A percentile compares a stretch with the other conserved stretches of the same genome.
Evolutionary conservation across 2,888 invertebrate species (phyloP).

Genomic region (Sesia bembeciformis): DNA sequence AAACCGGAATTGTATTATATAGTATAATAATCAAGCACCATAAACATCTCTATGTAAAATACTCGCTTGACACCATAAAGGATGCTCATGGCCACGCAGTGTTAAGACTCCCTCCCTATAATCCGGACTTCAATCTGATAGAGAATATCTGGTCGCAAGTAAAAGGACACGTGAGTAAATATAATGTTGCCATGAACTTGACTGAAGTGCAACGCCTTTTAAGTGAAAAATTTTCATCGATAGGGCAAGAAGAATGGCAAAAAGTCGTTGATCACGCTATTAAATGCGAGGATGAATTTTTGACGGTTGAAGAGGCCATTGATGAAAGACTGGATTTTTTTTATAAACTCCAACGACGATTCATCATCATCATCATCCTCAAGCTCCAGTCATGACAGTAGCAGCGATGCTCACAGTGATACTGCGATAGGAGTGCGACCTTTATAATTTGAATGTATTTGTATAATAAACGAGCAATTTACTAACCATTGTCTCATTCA

Average conservation of each 20-base stretch:
- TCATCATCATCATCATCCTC: background rate
- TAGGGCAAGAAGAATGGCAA: conserved; percentile 1
- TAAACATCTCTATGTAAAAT: background rate
- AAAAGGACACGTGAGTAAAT: conserved; percentile 2
- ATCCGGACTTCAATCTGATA: conserved; percentile 5
- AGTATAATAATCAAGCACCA: conserved; percentile 3
- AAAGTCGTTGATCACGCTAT: conserved; percentile 1
- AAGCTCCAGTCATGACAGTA: too few relatives aligned
- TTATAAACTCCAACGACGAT: background rate
- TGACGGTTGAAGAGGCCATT: background rate
- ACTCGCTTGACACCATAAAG: conserved; percentile 4
- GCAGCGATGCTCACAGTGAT: background rate
- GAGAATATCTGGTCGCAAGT: conserved; percentile 3
- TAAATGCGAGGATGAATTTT: conserved; percentile 1
- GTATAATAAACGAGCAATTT: too few relatives aligned
- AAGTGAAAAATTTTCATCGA: conserved; percentile 1
- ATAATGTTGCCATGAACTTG: conserved; percentile 2
- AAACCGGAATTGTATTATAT: conserved; percentile 4
- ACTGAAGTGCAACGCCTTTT: conserved; percentile 1
- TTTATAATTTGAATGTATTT: too few relatives aligned
- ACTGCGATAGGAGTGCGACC: background rate
- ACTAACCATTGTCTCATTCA: too few relatives aligned
- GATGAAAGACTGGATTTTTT: background rate
- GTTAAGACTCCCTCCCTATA: conserved; percentile 3
- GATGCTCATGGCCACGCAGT: conserved; percentile 3